phyloP scores from a whole-genome alignment of 2,113 vertebrate species.

The Willisornis vidua region DNA sequence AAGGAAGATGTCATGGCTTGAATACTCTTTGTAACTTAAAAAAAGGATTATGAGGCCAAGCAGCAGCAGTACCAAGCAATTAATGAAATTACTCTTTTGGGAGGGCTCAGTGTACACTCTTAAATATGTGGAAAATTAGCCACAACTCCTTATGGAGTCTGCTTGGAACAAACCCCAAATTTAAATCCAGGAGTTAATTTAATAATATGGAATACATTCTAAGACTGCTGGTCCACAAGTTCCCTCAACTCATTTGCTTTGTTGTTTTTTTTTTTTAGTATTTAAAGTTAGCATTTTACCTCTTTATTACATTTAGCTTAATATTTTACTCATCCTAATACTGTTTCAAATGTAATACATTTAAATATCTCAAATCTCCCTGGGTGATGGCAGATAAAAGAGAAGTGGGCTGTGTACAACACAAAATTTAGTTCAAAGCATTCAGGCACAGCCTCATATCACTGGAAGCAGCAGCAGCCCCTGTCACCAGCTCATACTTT shows the following conservation, averaged over 20 bases:
- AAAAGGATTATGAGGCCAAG: constrained; percentile 34
- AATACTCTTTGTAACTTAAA: constrained; percentile 29
- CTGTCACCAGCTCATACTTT: background rate
- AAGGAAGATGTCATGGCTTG: background rate
- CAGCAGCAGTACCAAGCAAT: constrained; percentile 36
- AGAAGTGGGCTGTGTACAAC: background rate
- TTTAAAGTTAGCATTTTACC: background rate
- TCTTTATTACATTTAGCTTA: constrained; percentile 11
- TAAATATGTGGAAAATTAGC: constrained; percentile 56
- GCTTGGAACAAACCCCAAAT: constrained; percentile 46
- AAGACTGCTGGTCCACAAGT: background rate
- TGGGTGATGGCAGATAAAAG: background rate
- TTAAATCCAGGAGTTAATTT: constrained; percentile 55
- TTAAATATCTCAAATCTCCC: background rate
- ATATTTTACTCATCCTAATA: background rate
- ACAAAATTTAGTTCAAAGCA: background rate
- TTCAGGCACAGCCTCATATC: background rate
- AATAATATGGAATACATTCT: constrained; percentile 45
- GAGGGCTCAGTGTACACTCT: constrained; percentile 44
- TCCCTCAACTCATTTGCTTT: background rate
- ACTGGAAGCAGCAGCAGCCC: background rate
- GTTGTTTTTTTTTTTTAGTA: background rate
- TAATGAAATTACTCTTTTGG: constrained; percentile 64
- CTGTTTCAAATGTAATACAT: background rate
- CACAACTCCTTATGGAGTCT: constrained; percentile 36